These are phyloP conservation scores for Chromis chromis DNA, from an alignment of 2,797 vertebrate species.

Conservation along the genomic window DNA sequence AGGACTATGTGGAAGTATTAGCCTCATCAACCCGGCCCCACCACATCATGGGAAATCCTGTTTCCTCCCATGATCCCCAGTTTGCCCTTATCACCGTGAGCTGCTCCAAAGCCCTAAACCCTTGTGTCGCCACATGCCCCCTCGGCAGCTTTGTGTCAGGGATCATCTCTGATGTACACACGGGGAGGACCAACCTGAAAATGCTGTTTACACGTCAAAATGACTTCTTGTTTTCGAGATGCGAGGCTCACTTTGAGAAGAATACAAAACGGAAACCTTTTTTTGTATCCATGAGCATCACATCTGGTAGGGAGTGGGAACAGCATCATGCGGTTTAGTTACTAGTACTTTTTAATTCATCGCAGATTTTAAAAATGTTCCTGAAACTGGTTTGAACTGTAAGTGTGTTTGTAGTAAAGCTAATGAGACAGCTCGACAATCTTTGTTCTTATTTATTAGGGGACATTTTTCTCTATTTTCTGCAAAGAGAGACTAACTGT, in stretches of 20 bases:
- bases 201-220: slow-evolving; percentile 8
- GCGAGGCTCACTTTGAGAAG: neutral
- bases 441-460: too few relatives aligned
- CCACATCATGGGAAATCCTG: slow-evolving; percentile 60
- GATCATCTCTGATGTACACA: slow-evolving; percentile 62
- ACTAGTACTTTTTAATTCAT: neutral
- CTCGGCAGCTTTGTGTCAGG: slow-evolving; percentile 61
- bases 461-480: too few relatives aligned
- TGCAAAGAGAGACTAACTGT: neutral
- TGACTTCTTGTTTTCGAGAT: neutral
- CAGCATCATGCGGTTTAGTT: neutral
- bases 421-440: too few relatives aligned
- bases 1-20: slow-evolving; percentile 61
- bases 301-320: too few relatives aligned
- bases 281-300: too few relatives aligned
- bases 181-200: slow-evolving; percentile 23
- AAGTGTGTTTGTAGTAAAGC: too few relatives aligned
- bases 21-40: slow-evolving; percentile 41
- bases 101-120: slow-evolving; percentile 67
- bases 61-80: slow-evolving; percentile 66
- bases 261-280: too few relatives aligned
- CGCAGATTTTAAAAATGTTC: too few relatives aligned
- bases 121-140: slow-evolving; percentile 51
- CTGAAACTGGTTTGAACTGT: too few relatives aligned
- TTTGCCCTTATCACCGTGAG: slow-evolving; percentile 64